These are phyloP conservation scores for Strigops habroptila DNA, from an alignment of 2,113 vertebrate genomes.

Conservation along the genomic window DNA sequence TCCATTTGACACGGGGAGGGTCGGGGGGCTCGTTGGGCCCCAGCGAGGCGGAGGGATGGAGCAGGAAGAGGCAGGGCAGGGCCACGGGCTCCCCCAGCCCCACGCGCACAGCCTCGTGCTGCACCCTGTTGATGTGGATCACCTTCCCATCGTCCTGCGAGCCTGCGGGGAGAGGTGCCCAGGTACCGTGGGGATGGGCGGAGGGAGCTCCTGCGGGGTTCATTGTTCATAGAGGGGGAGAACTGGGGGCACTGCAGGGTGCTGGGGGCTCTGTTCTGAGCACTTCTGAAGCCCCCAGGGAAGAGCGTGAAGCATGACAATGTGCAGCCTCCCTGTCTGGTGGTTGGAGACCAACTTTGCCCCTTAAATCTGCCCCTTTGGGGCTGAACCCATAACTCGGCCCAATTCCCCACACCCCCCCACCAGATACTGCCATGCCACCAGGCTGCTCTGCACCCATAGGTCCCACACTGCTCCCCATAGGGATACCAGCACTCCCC, in stretches of 20 bases:
- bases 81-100: constrained; percentile 85
- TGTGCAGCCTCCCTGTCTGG: accelerated
- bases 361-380: neutral
- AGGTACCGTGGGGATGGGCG: neutral
- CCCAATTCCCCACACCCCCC: accelerated
- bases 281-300: neutral
- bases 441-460: accelerated
- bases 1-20: constrained; percentile 92
- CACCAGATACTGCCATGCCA: neutral
- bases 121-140: constrained; percentile 87
- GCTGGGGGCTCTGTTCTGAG: accelerated
- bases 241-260: accelerated
- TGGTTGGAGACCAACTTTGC: accelerated
- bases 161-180: constrained; percentile 53
- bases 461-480: neutral
- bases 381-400: accelerated
- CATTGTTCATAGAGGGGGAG: accelerated
- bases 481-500: accelerated
- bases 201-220: neutral
- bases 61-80: constrained; percentile 88
- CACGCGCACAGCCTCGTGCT: constrained; percentile 74
- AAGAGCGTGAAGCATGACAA: accelerated
- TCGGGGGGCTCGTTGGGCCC: constrained; percentile 60
- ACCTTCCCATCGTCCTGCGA: constrained; percentile 71
- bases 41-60: constrained; percentile 66